Conservation (phyloP, 30 jellyfish, hydroid and myxozoan genomes). For the Pseudorhiza aurosa region DNA sequence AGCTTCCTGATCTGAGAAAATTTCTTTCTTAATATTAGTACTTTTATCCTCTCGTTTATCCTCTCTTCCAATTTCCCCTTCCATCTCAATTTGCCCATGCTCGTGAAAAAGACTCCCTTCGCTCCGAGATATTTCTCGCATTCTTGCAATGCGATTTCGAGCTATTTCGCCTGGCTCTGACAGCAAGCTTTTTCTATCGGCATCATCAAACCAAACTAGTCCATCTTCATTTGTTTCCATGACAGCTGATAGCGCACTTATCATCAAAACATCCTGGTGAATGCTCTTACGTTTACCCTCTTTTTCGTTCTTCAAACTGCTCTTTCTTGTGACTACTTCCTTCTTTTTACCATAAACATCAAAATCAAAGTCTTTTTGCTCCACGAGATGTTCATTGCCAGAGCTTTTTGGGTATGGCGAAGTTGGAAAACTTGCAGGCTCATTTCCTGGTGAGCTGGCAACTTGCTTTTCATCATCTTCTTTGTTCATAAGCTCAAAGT, state of each 20-base stretch:
- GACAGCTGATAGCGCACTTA: constrained; percentile 88
- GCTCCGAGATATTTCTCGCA: constrained; percentile 86
- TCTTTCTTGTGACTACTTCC: background rate
- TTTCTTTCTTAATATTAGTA: too few relatives aligned
- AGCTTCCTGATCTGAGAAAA: background rate
- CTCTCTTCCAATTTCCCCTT: background rate
- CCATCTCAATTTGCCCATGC: constrained; percentile 46
- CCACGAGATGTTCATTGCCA: constrained; percentile 26
- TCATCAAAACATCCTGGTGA: constrained; percentile 69
- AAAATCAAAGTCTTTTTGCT: background rate
- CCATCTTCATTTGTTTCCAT: constrained; percentile 78
- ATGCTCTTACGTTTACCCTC: constrained; percentile 34
- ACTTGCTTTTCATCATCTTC: background rate
- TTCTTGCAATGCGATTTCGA: constrained; percentile 61
- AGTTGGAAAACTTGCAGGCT: constrained; percentile 18
- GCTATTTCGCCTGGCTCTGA: constrained; percentile 59
- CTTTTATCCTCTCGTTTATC: constrained; percentile 3
- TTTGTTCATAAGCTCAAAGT: background rate
- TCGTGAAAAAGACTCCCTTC: constrained; percentile 78
- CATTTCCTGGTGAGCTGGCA: background rate
- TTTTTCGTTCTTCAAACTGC: background rate
- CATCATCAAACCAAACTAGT: constrained; percentile 78
- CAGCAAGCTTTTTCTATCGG: constrained; percentile 27
- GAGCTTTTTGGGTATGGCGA: constrained; percentile 39
- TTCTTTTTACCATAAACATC: background rate